Evolutionary conservation across 64 coral and sea anemone species (phyloP), one percentile per base, ranked within the genome.

Genomic region (Acropora tenuis): DNA sequence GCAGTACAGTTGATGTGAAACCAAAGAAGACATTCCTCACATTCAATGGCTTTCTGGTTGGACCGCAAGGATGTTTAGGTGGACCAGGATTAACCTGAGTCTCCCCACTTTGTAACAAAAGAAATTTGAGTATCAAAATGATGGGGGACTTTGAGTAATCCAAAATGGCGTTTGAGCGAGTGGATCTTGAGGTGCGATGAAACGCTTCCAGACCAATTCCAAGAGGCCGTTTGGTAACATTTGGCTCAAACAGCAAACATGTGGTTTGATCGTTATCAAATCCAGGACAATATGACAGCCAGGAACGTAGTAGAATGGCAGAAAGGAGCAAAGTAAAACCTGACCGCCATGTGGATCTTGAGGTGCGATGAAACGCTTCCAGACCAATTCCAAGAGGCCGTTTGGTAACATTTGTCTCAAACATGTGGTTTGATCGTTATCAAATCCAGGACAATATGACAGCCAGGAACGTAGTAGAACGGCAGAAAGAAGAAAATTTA

Each of bases 1-100:
- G 19, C 43, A 15, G 81, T 87, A 72, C 92, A 89, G 17, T 57
- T 75, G 45, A 49, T 65, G 73, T 89, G 86, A 17, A 75, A 72
- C 86, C 78, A 93, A 9, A 82, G 10, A n/a, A 82, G 61, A 59
- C 92, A 93, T 47, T 53, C 18, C 45, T 93, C 77, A 61, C 91
- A 92, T 20, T 92, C 69, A 16, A 78, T 86, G 2, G 50, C 90
- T 77, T 71, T 76, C 52, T 78, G 80, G 19, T 91, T 91, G 2
- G 18, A 15, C 90, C 81, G 43, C 90, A 92, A 13, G 88, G 88
- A 41, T 52, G 50, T 68, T 90, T 90, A 9, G 80, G 48, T 8
- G 79, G 89, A 72, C 80, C 80, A 15, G 89, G 89, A 71, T 83
- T 91, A 55, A 41, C 11, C 2, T 78, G 69, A 77, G 78, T 61